phyloP scores from a whole-genome alignment of 2,113 vertebrate species.

The Nannospalax galili region DNA sequence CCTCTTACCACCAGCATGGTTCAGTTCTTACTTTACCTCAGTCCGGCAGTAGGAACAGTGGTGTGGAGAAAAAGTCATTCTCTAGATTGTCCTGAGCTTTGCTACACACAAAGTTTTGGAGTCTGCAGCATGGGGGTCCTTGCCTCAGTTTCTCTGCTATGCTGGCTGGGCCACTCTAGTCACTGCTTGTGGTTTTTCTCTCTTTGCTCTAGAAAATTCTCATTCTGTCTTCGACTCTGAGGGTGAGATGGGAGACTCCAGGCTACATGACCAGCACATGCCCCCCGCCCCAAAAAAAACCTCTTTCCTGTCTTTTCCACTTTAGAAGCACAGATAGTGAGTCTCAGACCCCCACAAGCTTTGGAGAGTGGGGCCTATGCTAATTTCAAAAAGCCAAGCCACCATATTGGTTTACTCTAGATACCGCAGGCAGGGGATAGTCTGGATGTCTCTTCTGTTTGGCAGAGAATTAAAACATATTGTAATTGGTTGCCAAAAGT shows the following conservation, averaged over 20 bases:
- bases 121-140: background rate
- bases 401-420: slow-evolving; percentile 40
- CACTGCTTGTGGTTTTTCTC: background rate
- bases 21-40: background rate
- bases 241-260: background rate
- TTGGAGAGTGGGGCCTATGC: background rate
- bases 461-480: slow-evolving; percentile 57
- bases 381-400: slow-evolving; percentile 62
- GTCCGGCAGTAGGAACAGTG: slow-evolving; percentile 30
- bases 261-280: background rate
- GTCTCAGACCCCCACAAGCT: slow-evolving; percentile 14
- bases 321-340: slow-evolving; percentile 64
- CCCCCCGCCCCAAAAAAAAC: background rate
- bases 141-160: background rate
- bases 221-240: slow-evolving; percentile 10
- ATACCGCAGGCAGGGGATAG: background rate
- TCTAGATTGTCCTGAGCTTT: background rate
- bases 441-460: slow-evolving; percentile 64
- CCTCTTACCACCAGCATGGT: background rate
- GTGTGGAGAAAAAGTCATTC: background rate
- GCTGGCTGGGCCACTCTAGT: background rate
- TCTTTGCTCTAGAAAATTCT: background rate
- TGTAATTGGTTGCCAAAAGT: slow-evolving; percentile 53
- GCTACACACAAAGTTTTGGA: background rate
- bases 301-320: background rate